Percentiles rank a stretch among this genome's conserved stretches.
Conservation (phyloP, 2,113 vertebrate genomes). For the Ageneiosus marmoratus region DNA sequence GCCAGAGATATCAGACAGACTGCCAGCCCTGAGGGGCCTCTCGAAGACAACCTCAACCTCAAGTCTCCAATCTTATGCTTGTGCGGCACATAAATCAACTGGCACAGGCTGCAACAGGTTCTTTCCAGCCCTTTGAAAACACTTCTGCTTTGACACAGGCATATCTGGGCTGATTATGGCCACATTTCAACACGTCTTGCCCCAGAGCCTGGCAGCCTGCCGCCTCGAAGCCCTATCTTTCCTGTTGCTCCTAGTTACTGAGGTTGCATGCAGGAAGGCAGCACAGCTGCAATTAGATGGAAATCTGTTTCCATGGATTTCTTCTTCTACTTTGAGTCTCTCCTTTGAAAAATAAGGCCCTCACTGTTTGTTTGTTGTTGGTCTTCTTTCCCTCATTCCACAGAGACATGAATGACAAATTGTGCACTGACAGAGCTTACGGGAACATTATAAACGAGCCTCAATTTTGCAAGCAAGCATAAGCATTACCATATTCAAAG, state of each 20-base stretch:
- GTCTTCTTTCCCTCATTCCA: constrained; percentile 50
- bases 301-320: constrained; percentile 78
- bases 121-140: constrained; percentile 56
- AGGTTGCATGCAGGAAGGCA: constrained; percentile 65
- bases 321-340: constrained; percentile 58
- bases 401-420: constrained; percentile 66
- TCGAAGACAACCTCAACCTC: constrained; percentile 43
- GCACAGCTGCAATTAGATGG: constrained; percentile 74
- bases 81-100: constrained; percentile 50
- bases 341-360: constrained; percentile 63
- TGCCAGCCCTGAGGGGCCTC: constrained; percentile 42
- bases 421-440: constrained; percentile 64
- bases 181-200: constrained; percentile 67
- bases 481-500: constrained; percentile 59
- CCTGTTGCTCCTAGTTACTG: constrained; percentile 75
- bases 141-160: constrained; percentile 66
- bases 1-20: constrained; percentile 44
- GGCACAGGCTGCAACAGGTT: constrained; percentile 70
- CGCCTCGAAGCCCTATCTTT: constrained; percentile 62
- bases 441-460: constrained; percentile 59
- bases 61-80: constrained; percentile 56
- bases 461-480: constrained; percentile 55
- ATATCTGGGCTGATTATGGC: constrained; percentile 60
- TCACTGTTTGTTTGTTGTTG: constrained; percentile 72
- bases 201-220: constrained; percentile 75